Evolutionary conservation across 2,797 vertebrate species (phyloP).

Genomic region (Anguilla megastoma): DNA sequence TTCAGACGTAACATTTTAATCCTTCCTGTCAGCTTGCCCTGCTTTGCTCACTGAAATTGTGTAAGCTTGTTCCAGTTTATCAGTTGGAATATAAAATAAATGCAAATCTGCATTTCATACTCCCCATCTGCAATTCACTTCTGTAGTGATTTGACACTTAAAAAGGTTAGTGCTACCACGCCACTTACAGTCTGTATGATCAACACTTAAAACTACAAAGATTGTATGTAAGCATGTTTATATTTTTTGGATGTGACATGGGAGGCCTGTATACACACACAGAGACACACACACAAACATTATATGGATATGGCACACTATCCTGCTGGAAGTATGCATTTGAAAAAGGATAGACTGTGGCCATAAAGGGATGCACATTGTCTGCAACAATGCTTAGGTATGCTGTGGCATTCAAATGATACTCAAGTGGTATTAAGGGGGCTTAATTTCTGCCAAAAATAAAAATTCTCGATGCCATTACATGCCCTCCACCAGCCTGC

Average conservation of each 20-base stretch:
- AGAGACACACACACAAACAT: no score
- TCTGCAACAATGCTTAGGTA: background rate
- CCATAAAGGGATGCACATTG: background rate
- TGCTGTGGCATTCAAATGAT: background rate
- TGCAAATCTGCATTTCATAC: constrained; percentile 30
- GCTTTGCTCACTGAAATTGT: constrained; percentile 28
- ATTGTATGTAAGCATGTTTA: background rate
- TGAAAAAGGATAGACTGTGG: background rate
- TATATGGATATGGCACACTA: background rate
- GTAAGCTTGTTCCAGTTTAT: constrained; percentile 28
- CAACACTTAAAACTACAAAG: background rate
- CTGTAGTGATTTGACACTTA: constrained; percentile 26
- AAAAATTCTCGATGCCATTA: background rate
- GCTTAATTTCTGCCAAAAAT: background rate
- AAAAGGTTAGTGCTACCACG: constrained; percentile 14
- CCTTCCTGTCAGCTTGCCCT: constrained; percentile 23
- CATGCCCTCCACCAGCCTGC: background rate
- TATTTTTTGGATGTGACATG: background rate
- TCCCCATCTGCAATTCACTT: constrained; percentile 35
- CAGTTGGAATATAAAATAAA: constrained; percentile 35
- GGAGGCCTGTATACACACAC: background rate
- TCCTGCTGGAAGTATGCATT: background rate
- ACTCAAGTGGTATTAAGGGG: background rate
- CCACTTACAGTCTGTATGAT: background rate
- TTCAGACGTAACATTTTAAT: constrained; percentile 33